Conservation (phyloP, 2,797 vertebrate genomes). For the Paratrypauchen microcephalus region DNA sequence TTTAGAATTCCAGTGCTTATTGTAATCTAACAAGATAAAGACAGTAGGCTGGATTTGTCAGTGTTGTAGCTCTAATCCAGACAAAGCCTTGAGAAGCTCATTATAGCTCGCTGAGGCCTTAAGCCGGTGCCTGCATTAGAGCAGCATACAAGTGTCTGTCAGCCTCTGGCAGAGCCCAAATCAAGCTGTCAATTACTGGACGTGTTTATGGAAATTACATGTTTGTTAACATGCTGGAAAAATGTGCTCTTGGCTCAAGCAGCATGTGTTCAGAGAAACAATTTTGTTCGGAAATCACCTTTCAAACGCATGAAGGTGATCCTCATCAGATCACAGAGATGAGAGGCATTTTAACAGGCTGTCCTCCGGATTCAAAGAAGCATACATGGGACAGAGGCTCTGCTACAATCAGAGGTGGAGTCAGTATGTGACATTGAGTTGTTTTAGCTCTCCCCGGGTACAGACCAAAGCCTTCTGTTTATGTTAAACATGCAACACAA, state of each 20-base stretch:
- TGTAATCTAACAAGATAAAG: conserved; percentile 68
- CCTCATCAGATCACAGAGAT: conserved; percentile 76
- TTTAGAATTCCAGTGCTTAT: conserved; percentile 37
- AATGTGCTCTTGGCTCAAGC: conserved; percentile 82
- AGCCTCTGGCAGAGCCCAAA: conserved; percentile 78
- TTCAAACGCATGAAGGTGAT: conserved; percentile 78
- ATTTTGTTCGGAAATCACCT: conserved; percentile 81
- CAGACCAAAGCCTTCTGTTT: conserved; percentile 38
- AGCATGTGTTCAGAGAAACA: conserved; percentile 81
- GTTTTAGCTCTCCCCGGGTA: conserved; percentile 36
- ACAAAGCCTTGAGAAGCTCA: conserved; percentile 75
- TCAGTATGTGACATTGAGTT: conserved; percentile 48
- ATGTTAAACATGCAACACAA: conserved; percentile 22
- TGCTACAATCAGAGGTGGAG: conserved; percentile 59
- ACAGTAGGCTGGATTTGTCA: conserved; percentile 53
- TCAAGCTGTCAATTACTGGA: conserved; percentile 85
- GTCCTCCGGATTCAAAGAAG: conserved; percentile 40
- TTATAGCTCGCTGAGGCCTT: conserved; percentile 74
- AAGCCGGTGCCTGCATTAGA: conserved; percentile 61
- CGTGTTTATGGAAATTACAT: conserved; percentile 87
- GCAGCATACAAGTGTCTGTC: conserved; percentile 75
- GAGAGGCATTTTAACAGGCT: conserved; percentile 68
- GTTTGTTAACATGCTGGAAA: conserved; percentile 85
- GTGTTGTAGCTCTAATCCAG: conserved; percentile 67
- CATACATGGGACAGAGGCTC: conserved; percentile 51